Percentiles rank a stretch among this genome's conserved stretches.
Evolutionary conservation across 2,797 vertebrate genomes (phyloP).

Genomic region (Sarcoramphus papa): DNA sequence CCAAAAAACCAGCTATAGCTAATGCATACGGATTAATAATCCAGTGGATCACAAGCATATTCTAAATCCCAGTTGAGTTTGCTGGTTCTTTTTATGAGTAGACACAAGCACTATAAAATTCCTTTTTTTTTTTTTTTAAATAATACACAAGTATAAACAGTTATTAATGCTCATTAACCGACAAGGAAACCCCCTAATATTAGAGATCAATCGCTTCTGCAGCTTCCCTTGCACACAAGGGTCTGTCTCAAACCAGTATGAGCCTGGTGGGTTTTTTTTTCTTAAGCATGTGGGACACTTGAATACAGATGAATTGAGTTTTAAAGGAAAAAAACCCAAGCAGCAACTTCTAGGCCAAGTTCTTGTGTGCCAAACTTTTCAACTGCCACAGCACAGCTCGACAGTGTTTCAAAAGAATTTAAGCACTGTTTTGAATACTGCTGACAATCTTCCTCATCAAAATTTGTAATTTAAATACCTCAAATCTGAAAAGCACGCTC

Average conservation of each 20-base stretch:
- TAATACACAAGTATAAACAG: not conserved
- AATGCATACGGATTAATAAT: not conserved
- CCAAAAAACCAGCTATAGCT: accelerated
- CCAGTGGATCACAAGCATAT: not conserved
- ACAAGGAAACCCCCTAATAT: not conserved
- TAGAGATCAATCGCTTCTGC: not conserved
- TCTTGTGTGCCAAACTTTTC: conserved; percentile 37
- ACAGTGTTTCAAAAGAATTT: conserved; percentile 61
- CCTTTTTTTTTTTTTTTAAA: too few species aligned
- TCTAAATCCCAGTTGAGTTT: not conserved
- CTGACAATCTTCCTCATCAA: conserved; percentile 55
- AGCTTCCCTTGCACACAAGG: not conserved
- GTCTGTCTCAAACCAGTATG: not conserved
- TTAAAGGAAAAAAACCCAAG: conserved; percentile 35
- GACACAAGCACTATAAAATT: not conserved
- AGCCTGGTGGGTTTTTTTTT: not conserved
- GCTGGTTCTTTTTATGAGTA: not conserved
- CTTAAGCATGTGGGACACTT: conserved; percentile 12
- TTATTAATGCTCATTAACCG: not conserved
- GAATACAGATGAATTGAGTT: conserved; percentile 57
- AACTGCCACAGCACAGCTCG: conserved; percentile 14
- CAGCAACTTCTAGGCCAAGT: conserved; percentile 57
- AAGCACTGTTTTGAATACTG: conserved; percentile 63
- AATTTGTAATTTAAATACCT: conserved; percentile 75
- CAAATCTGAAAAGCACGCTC: conserved; percentile 53